Evolutionary conservation across 2,113 vertebrate species (phyloP).

Genomic region (Melozone crissalis): DNA sequence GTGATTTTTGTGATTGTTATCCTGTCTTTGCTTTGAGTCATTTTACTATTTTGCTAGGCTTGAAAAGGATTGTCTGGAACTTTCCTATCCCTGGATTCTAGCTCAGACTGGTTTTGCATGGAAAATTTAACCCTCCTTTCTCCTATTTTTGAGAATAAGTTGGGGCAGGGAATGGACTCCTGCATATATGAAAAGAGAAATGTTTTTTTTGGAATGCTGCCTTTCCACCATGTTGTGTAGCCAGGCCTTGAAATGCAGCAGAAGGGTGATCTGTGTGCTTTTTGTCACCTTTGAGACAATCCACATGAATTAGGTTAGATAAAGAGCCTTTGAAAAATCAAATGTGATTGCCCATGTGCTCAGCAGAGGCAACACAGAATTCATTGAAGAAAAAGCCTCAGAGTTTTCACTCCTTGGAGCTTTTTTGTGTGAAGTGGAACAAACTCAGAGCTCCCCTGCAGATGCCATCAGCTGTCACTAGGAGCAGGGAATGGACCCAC

Average conservation of each 20-base stretch:
- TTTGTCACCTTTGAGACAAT: background rate
- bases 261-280: background rate
- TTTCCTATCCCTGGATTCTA: background rate
- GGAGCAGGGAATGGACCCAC: fast-evolving
- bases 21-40: background rate
- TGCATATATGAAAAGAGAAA: background rate
- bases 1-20: background rate
- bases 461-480: background rate
- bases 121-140: background rate
- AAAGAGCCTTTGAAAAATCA: background rate
- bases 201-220: background rate
- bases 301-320: background rate
- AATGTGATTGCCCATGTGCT: background rate
- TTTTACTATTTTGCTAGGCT: background rate
- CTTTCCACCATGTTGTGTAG: background rate
- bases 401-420: background rate
- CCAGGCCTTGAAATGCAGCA: background rate
- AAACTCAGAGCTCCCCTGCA: background rate
- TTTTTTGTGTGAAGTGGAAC: background rate
- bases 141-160: background rate
- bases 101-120: background rate
- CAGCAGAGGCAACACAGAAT: background rate
- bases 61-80: background rate
- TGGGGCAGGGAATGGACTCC: fast-evolving
- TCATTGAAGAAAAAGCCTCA: fast-evolving